Evolutionary conservation across 2,888 invertebrate genomes (phyloP).

Genomic region (Charanyca ferruginea): DNA sequence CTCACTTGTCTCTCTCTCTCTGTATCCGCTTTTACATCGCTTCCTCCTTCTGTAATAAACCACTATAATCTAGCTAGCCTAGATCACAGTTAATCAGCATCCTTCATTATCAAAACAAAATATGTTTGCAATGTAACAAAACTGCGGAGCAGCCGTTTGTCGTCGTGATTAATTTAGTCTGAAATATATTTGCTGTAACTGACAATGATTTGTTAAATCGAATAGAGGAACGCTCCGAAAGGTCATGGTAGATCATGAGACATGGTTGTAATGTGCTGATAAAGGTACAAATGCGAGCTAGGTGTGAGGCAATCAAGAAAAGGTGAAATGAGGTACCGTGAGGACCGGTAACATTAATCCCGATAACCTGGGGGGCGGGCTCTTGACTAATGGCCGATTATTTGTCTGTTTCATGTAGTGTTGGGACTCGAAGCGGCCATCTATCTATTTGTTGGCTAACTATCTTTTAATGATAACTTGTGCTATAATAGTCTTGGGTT

Average conservation of each 20-base stretch:
- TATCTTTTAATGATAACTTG: constrained; percentile 58
- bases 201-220: constrained; percentile 47
- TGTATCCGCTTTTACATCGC: constrained; percentile 55
- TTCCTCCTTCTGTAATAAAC: constrained; percentile 59
- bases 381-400: constrained; percentile 77
- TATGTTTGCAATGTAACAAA: constrained; percentile 43
- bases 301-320: constrained; percentile 72
- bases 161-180: constrained; percentile 46
- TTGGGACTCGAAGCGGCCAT: constrained; percentile 60
- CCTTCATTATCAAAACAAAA: constrained; percentile 52
- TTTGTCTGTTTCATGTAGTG: constrained; percentile 77
- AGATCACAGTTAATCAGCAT: constrained; percentile 54
- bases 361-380: constrained; percentile 76
- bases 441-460: constrained; percentile 64
- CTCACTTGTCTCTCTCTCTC: constrained; percentile 61
- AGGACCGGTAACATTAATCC: constrained; percentile 72
- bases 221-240: constrained; percentile 22
- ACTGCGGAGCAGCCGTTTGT: constrained; percentile 38
- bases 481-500: constrained; percentile 10
- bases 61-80: constrained; percentile 55
- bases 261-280: constrained; percentile 48
- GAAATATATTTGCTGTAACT: constrained; percentile 46
- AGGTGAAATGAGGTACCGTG: constrained; percentile 73
- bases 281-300: constrained; percentile 55
- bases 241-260: constrained; percentile 33